phyloP scores from a whole-genome alignment of 2,888 invertebrate genomes.

The Eilema depressum region DNA sequence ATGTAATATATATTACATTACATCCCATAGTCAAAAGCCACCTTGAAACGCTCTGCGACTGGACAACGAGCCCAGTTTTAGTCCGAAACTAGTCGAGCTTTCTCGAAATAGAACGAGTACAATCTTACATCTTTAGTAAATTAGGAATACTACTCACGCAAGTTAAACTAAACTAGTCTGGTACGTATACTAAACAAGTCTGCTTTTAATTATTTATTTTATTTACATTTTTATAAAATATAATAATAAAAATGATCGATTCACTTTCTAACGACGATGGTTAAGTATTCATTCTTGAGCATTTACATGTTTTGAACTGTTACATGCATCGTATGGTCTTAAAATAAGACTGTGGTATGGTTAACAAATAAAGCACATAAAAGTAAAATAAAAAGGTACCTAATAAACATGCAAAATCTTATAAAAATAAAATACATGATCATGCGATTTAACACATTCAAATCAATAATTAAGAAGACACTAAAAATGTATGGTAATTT shows the following conservation, averaged over 20 bases:
- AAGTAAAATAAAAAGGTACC: conserved; percentile 3
- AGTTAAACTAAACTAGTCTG: not conserved
- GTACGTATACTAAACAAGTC: not conserved
- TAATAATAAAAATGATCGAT: not conserved
- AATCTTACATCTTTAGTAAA: not conserved
- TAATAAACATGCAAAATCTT: conserved; percentile 28
- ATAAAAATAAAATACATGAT: conserved; percentile 18
- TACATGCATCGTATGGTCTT: not conserved
- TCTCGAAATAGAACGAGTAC: conserved; percentile 1
- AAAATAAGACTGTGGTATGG: conserved; percentile 4
- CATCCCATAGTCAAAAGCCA: too few relatives aligned
- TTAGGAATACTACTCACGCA: not conserved
- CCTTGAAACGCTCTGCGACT: too few relatives aligned
- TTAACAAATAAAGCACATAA: conserved; percentile 11
- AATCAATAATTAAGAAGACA: conserved; percentile 24
- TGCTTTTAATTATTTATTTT: not conserved
- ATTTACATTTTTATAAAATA: not conserved
- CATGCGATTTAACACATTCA: conserved; percentile 43
- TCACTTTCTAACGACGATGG: not conserved
- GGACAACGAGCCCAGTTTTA: conserved; percentile 2
- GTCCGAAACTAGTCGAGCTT: too few relatives aligned
- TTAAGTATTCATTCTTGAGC: not conserved
- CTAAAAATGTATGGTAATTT: conserved; percentile 13
- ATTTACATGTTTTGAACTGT: not conserved
- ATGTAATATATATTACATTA: too few relatives aligned